Evolutionary conservation across 2,113 vertebrate genomes (phyloP).

Genomic region (Calidris pugnax): DNA sequence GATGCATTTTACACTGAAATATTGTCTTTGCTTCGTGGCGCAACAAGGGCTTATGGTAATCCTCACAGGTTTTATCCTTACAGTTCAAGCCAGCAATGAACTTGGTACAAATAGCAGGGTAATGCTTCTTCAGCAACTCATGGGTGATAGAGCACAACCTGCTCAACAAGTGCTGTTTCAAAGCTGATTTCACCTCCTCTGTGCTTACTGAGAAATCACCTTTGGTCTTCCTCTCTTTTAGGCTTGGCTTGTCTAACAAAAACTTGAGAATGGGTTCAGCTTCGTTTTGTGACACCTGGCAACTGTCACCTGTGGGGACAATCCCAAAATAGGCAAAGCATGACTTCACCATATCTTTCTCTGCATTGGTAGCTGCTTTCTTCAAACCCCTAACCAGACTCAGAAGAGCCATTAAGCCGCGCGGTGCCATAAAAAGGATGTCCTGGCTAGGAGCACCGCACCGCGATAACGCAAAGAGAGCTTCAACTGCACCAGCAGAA

Average conservation of each 20-base stretch:
- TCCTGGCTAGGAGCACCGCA: not conserved
- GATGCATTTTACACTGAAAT: constrained; percentile 72
- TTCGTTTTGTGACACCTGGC: constrained; percentile 74
- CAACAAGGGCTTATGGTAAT: constrained; percentile 68
- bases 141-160: constrained; percentile 67
- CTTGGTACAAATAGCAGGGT: constrained; percentile 69
- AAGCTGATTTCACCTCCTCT: constrained; percentile 67
- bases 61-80: constrained; percentile 58
- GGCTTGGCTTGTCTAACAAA: constrained; percentile 37
- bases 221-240: constrained; percentile 66
- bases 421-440: constrained; percentile 46
- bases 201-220: constrained; percentile 61
- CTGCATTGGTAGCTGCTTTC: constrained; percentile 74
- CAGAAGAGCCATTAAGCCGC: constrained; percentile 70
- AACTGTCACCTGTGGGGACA: constrained; percentile 63
- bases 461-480: constrained; percentile 51
- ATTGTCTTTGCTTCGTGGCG: constrained; percentile 68
- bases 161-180: constrained; percentile 73
- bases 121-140: constrained; percentile 39
- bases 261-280: constrained; percentile 69
- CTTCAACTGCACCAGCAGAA: constrained; percentile 75
- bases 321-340: constrained; percentile 83
- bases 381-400: constrained; percentile 68
- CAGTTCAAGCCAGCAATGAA: constrained; percentile 76
- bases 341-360: constrained; percentile 81